These are phyloP conservation scores for Callospermophilus lateralis DNA, from an alignment of 2,113 vertebrate species.

Conservation along the genomic window DNA sequence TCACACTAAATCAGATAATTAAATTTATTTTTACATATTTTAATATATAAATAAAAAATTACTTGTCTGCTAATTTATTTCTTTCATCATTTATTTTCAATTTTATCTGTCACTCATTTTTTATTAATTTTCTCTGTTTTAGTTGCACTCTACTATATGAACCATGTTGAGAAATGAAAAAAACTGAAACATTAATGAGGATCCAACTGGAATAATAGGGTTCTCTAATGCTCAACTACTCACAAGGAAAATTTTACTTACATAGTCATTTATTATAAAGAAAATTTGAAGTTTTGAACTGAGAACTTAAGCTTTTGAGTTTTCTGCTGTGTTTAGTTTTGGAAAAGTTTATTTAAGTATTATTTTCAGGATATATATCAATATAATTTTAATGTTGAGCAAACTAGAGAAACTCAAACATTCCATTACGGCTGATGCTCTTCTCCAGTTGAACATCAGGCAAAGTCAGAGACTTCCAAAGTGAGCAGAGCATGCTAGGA, in stretches of 20 bases:
- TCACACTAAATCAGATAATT: slow-evolving; percentile 2
- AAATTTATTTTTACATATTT: not conserved
- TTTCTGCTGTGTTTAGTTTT: not conserved
- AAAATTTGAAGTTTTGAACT: not conserved
- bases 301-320: slow-evolving; percentile 16
- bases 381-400: not conserved
- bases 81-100: not conserved
- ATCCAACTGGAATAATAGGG: not conserved
- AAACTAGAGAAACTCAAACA: not conserved
- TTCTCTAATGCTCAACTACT: not conserved
- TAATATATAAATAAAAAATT: not conserved
- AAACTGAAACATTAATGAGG: not conserved
- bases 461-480: not conserved
- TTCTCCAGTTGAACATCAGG: not conserved
- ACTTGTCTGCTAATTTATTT: slow-evolving; percentile 3
- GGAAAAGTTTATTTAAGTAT: not conserved
- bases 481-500: not conserved
- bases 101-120: not conserved
- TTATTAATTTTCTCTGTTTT: not conserved
- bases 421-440: not conserved
- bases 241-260: not conserved
- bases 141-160: not conserved
- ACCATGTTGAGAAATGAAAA: not conserved
- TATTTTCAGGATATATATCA: not conserved
- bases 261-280: not conserved